Conservation (phyloP, 2,113 vertebrate genomes). For the Pterocles burchelli region DNA sequence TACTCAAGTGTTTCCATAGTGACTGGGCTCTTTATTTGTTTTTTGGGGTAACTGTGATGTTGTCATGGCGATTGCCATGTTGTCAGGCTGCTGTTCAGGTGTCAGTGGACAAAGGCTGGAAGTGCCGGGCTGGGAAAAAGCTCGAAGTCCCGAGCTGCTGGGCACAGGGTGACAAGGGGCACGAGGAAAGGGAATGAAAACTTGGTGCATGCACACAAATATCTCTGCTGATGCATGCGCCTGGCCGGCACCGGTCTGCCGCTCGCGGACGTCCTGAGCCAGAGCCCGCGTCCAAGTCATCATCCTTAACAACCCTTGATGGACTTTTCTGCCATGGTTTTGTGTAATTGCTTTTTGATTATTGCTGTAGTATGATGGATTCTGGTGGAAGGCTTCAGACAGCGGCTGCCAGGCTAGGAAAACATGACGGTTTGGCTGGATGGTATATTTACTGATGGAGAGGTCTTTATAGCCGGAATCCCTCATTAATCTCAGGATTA, state of each 20-base stretch:
- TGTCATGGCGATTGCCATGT: conserved; percentile 63
- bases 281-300: conserved; percentile 12
- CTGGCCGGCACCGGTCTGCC: rapidly evolving
- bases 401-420: conserved; percentile 7
- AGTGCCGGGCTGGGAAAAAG: not conserved
- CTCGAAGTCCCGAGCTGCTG: rapidly evolving
- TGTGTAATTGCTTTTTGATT: conserved; percentile 43
- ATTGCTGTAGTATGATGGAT: conserved; percentile 12
- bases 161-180: not conserved
- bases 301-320: conserved; percentile 38
- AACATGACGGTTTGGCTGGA: conserved; percentile 9
- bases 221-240: not conserved
- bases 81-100: not conserved
- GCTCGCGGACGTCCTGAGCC: not conserved
- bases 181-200: not conserved
- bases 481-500: conserved; percentile 42
- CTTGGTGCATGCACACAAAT: not conserved
- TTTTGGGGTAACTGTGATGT: conserved; percentile 23
- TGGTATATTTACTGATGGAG: not conserved
- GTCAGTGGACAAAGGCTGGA: not conserved
- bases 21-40: conserved; percentile 51
- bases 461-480: not conserved
- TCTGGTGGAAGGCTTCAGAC: conserved; percentile 19
- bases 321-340: conserved; percentile 37
- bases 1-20: conserved; percentile 73